These are phyloP conservation scores for Bombus breviceps DNA, from an alignment of 1,140 invertebrate species.

Conservation along the genomic window DNA sequence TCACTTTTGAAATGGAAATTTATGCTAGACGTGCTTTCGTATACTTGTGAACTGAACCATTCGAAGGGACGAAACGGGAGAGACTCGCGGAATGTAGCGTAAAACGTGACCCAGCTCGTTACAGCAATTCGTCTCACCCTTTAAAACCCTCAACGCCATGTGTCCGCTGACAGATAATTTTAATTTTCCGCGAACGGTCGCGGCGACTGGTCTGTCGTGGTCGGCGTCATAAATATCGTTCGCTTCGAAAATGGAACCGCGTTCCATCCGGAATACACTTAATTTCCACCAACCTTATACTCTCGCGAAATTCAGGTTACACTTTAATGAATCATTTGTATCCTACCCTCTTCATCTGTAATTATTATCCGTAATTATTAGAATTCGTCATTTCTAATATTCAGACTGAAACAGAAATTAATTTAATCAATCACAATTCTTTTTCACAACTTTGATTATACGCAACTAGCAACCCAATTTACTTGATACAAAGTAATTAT, in stretches of 20 bases:
- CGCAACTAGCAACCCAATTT: no score
- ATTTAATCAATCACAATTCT: no score
- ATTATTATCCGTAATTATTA: no score
- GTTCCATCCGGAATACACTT: background rate
- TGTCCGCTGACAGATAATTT: constrained; percentile 28
- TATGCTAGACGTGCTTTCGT: background rate
- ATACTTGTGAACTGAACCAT: background rate
- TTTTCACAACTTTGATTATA: no score
- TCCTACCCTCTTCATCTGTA: background rate
- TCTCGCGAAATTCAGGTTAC: no score
- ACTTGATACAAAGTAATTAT: no score
- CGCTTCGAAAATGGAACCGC: background rate
- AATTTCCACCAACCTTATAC: no score
- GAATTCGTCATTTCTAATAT: no score
- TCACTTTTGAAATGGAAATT: background rate
- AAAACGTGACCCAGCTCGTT: constrained; percentile 17
- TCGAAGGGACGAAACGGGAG: background rate
- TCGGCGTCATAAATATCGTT: constrained; percentile 23
- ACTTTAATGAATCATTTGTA: no score
- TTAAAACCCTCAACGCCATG: constrained; percentile 24
- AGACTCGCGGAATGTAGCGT: background rate
- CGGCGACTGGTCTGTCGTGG: background rate
- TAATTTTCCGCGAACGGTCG: constrained; percentile 40
- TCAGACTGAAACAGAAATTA: no score
- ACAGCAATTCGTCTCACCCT: constrained; percentile 25